Percentiles rank a stretch among this genome's conserved stretches.
Evolutionary conservation across 2,113 vertebrate genomes (phyloP).

Genomic region (Pomatorhinus ruficollis): DNA sequence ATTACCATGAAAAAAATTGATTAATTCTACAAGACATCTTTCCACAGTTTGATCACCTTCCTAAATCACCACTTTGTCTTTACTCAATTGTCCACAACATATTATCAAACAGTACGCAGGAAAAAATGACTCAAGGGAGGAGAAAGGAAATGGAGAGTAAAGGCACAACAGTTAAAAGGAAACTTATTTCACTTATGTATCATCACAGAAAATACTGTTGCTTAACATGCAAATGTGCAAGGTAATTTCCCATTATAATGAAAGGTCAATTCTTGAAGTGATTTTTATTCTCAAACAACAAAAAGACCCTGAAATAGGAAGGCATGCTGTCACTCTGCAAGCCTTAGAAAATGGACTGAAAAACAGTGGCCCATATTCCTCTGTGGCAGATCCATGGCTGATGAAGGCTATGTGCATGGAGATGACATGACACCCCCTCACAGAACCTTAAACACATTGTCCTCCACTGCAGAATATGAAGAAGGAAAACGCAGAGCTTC

Average conservation of each 20-base stretch:
- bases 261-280: conserved; percentile 11
- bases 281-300: neutral
- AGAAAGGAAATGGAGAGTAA: conserved; percentile 21
- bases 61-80: conserved; percentile 9
- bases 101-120: neutral
- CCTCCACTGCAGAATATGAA: neutral
- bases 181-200: neutral
- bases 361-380: neutral
- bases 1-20: neutral
- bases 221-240: neutral
- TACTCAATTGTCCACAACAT: neutral
- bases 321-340: neutral
- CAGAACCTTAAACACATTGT: neutral
- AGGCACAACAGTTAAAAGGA: conserved; percentile 14
- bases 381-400: neutral
- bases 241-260: neutral
- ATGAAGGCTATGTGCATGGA: neutral
- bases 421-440: neutral
- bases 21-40: neutral
- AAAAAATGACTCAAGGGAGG: conserved; percentile 31
- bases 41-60: neutral
- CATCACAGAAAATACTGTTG: conserved; percentile 28
- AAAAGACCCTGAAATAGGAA: neutral
- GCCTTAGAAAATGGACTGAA: neutral
- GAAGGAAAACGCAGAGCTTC: neutral